phyloP scores from a whole-genome alignment of 1,140 invertebrate species.

The Drosophila bocqueti region DNA sequence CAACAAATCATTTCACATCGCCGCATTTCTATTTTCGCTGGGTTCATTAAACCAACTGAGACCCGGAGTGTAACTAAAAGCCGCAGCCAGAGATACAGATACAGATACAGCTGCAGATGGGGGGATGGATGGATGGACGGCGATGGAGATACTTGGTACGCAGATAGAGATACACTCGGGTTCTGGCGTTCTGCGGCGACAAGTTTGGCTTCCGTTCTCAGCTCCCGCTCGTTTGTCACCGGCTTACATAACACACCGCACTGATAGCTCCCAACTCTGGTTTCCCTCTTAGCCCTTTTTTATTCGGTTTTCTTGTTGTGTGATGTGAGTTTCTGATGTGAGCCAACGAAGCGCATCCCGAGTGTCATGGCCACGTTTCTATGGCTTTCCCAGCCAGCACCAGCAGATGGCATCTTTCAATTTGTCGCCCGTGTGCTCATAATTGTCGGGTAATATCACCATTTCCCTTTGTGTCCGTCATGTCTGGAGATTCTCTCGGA shows the following conservation, averaged over 20 bases:
- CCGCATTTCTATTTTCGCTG: conserved; percentile 49
- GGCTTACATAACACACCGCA: conserved; percentile 60
- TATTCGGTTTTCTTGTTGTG: not conserved
- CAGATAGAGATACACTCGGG: conserved; percentile 29
- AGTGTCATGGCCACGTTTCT: conserved; percentile 62
- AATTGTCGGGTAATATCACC: conserved; percentile 63
- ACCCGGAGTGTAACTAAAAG: conserved; percentile 66
- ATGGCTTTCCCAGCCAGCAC: conserved; percentile 50
- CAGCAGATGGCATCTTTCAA: conserved; percentile 62
- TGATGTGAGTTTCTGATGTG: not conserved
- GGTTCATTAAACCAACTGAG: conserved; percentile 79
- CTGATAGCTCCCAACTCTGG: not conserved
- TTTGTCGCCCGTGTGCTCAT: conserved; percentile 66
- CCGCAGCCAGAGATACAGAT: conserved; percentile 29
- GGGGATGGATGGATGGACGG: not conserved
- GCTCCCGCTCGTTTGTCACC: conserved; percentile 58
- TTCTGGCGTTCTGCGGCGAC: conserved; percentile 43
- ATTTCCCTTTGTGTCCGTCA: conserved; percentile 45
- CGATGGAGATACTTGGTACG: conserved; percentile 6
- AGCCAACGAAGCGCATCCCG: conserved; percentile 59
- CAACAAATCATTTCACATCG: conserved; percentile 77
- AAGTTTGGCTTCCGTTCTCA: conserved; percentile 68
- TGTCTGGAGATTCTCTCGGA: conserved; percentile 26
- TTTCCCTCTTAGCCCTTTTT: conserved; percentile 4
- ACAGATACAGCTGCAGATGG: conserved; percentile 23